Evolutionary conservation across 2,113 vertebrate genomes (phyloP).

Genomic region (Myodes glareolus): DNA sequence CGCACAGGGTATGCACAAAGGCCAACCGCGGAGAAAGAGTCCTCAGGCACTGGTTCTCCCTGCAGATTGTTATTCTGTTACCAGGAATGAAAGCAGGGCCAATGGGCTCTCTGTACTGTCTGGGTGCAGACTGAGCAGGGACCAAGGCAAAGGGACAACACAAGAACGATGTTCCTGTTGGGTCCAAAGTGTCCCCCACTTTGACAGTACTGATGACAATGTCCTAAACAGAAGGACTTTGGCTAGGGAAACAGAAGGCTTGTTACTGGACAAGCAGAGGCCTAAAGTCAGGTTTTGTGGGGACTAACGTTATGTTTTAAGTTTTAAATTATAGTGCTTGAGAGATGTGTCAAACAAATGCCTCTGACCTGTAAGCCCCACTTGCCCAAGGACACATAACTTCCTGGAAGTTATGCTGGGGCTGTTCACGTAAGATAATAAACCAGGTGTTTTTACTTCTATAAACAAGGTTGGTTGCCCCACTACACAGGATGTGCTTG

Average conservation of each 20-base stretch:
- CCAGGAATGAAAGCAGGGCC: background rate
- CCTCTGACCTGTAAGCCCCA: background rate
- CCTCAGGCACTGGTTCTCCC: background rate
- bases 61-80: background rate
- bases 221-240: background rate
- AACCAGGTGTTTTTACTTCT: background rate
- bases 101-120: background rate
- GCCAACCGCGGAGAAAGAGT: background rate
- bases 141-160: background rate
- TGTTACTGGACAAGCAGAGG: background rate
- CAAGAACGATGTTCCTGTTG: background rate
- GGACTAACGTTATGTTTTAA: background rate
- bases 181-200: background rate
- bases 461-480: background rate
- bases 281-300: background rate
- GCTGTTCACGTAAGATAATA: background rate
- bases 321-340: background rate
- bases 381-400: background rate
- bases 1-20: conserved; percentile 5
- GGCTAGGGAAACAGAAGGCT: background rate
- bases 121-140: background rate
- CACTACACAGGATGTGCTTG: background rate
- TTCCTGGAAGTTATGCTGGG: background rate
- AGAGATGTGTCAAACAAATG: background rate
- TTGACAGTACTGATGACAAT: background rate